Percentiles rank a stretch among this genome's conserved stretches.
Evolutionary conservation across 2,888 invertebrate species (phyloP).

Genomic region (Drosophila prostipennis): DNA sequence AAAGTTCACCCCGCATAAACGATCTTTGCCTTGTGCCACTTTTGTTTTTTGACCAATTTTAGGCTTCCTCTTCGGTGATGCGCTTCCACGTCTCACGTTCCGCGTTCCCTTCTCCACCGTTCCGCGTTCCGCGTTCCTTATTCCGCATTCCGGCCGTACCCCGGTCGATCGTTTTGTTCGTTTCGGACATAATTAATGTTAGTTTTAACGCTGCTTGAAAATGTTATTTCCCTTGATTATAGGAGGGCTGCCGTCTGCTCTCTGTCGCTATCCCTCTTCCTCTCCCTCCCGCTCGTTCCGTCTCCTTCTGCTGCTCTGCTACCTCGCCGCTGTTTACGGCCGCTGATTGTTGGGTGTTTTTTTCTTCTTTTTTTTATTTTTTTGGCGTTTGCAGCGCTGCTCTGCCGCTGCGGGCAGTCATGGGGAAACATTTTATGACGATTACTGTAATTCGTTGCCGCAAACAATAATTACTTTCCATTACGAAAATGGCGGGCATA

Average conservation of each 20-base stretch:
- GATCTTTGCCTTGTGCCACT: slow-evolving; percentile 7
- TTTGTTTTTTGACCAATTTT: background rate
- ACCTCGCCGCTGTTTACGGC: slow-evolving; percentile 59
- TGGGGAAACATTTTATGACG: slow-evolving; percentile 83
- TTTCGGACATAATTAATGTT: slow-evolving; percentile 84
- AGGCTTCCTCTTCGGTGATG: background rate
- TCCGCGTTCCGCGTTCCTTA: background rate
- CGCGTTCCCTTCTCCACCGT: background rate
- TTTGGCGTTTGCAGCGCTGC: slow-evolving; percentile 41
- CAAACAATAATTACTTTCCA: slow-evolving; percentile 84
- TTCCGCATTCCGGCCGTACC: slow-evolving; percentile 8
- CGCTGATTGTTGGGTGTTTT: slow-evolving; percentile 69
- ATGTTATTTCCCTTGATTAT: slow-evolving; percentile 84
- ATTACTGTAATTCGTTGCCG: slow-evolving; percentile 83
- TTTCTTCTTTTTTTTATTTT: slow-evolving; percentile 5
- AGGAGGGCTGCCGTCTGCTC: slow-evolving; percentile 66
- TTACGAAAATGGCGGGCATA: slow-evolving; percentile 84
- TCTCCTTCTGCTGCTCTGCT: slow-evolving; percentile 45
- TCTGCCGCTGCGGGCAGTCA: slow-evolving; percentile 80
- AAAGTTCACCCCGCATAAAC: background rate
- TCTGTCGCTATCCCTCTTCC: slow-evolving; percentile 25
- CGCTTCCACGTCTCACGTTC: background rate
- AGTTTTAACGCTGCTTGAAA: slow-evolving; percentile 84
- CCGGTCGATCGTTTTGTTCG: slow-evolving; percentile 75
- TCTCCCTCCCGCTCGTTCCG: slow-evolving; percentile 20